Conservation (phyloP, 1,140 invertebrate genomes). For the Harpegnathos saltator region DNA sequence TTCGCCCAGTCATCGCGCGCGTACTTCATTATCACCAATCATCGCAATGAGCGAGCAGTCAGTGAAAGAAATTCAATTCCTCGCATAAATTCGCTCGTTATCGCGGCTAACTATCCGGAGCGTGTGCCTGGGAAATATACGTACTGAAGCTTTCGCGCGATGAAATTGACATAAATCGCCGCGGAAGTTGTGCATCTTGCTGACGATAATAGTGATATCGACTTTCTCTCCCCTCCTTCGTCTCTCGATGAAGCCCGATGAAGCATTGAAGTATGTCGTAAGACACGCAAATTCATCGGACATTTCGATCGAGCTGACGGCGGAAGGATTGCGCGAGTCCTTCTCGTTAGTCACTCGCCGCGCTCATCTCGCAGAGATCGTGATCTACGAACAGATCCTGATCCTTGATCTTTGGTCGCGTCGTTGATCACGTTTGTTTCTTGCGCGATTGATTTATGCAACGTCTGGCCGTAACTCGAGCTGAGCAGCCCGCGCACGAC, state of each 20-base stretch:
- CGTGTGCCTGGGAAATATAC: neutral
- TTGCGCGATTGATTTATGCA: conserved; percentile 46
- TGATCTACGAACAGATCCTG: conserved; percentile 3
- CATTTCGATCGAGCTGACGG: neutral
- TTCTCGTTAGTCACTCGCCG: conserved; percentile 22
- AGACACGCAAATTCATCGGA: too few relatives aligned
- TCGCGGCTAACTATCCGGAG: neutral
- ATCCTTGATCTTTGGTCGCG: conserved; percentile 33
- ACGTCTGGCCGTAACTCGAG: neutral
- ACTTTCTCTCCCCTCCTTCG: too few relatives aligned
- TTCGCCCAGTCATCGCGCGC: neutral
- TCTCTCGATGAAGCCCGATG: too few relatives aligned
- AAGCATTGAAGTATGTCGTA: too few relatives aligned
- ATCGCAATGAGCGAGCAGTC: neutral
- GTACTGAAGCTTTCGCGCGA: too few relatives aligned
- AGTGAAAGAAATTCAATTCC: neutral
- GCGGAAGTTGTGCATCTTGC: too few relatives aligned
- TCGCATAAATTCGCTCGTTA: neutral
- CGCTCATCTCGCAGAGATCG: conserved; percentile 7
- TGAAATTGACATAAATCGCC: too few relatives aligned
- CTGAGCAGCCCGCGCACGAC: conserved; percentile 15
- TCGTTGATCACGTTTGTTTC: conserved; percentile 48
- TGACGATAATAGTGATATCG: too few relatives aligned
- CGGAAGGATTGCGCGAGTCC: neutral
- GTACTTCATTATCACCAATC: neutral